Evolutionary conservation across 2,797 vertebrate genomes (phyloP).

Genomic region (Margarornis squamiger): DNA sequence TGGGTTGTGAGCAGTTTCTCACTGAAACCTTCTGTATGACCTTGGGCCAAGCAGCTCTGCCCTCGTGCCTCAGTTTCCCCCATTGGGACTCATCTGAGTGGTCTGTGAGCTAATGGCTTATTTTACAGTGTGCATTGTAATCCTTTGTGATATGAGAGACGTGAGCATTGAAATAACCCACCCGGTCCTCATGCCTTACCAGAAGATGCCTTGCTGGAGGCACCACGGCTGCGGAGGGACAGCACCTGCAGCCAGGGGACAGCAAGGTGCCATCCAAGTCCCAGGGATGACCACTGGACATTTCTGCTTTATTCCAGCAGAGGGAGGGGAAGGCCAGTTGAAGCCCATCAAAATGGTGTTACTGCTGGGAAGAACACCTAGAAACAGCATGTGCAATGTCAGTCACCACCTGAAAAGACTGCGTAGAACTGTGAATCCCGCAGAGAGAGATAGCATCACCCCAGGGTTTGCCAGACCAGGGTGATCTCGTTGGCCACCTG

Average conservation of each 20-base stretch:
- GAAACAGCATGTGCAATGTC: not conserved
- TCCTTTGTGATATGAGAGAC: not conserved
- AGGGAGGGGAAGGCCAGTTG: not conserved
- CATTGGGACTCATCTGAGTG: rapidly evolving
- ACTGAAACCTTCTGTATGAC: not conserved
- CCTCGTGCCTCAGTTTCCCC: not conserved
- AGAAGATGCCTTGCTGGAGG: not conserved
- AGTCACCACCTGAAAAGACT: not conserved
- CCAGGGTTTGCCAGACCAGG: not conserved
- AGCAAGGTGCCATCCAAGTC: not conserved
- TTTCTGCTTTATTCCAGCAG: conserved; percentile 15
- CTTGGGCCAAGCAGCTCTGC: not conserved
- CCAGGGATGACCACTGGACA: not conserved
- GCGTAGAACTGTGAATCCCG: rapidly evolving
- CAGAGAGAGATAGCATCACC: not conserved
- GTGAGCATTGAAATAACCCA: rapidly evolving
- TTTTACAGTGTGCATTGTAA: not conserved
- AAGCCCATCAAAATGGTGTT: rapidly evolving
- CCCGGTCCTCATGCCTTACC: not conserved
- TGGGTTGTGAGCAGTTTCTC: rapidly evolving
- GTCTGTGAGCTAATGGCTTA: not conserved
- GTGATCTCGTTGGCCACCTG: not conserved
- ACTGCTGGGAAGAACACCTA: not conserved
- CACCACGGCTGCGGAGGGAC: not conserved
- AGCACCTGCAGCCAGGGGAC: not conserved